Evolutionary conservation across 2,113 vertebrate genomes (phyloP).

Genomic region (Zosterops hypoxanthus): DNA sequence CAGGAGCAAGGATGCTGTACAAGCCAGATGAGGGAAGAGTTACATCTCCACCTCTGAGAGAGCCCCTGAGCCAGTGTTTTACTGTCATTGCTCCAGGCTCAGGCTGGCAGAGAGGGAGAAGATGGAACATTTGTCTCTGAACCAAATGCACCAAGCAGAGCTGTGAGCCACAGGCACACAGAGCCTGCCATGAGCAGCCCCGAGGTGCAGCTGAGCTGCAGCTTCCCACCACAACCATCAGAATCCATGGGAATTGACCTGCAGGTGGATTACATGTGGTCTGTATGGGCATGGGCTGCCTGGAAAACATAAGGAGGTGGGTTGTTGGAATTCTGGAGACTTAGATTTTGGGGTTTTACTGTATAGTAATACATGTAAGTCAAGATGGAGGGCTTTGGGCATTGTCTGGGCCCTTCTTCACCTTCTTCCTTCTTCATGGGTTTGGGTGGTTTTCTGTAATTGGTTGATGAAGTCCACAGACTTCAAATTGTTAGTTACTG

Average conservation of each 20-base stretch:
- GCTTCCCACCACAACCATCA: accelerated
- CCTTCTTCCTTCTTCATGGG: too few relatives aligned
- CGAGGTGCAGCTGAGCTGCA: neutral
- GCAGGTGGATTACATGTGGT: accelerated
- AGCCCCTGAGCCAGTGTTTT: accelerated
- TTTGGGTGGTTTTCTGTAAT: too few relatives aligned
- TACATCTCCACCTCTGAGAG: neutral
- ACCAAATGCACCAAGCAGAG: accelerated
- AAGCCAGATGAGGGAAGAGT: accelerated
- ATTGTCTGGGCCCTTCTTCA: too few relatives aligned
- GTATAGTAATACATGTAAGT: too few relatives aligned
- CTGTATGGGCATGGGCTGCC: accelerated
- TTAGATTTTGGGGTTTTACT: too few relatives aligned
- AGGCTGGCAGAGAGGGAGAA: accelerated
- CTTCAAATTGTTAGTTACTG: too few relatives aligned
- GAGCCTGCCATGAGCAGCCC: neutral
- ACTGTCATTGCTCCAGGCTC: neutral
- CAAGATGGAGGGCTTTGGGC: too few relatives aligned
- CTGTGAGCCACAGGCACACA: neutral
- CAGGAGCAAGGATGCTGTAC: accelerated
- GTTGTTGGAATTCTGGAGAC: neutral
- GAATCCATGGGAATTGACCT: accelerated
- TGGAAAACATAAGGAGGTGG: neutral
- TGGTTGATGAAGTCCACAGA: too few relatives aligned
- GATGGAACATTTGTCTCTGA: accelerated